These are phyloP conservation scores for Leptocoma aspasia DNA, from an alignment of 2,113 vertebrate species.

Conservation along the genomic window DNA sequence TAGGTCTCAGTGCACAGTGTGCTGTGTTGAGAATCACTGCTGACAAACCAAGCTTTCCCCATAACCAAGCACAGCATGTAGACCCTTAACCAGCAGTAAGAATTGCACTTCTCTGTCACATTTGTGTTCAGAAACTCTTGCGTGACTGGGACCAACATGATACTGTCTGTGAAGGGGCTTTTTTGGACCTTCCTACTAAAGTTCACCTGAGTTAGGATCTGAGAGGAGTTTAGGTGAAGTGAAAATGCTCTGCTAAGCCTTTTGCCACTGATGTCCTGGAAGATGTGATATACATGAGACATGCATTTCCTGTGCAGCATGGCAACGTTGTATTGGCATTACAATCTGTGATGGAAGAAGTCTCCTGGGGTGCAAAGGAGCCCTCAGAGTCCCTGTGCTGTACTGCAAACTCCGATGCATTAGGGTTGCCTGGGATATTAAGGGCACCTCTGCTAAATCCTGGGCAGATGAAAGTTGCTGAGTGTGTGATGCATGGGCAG, in stretches of 20 bases:
- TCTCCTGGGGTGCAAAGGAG: background rate
- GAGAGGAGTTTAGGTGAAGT: background rate
- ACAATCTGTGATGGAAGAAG: background rate
- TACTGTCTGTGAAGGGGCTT: accelerated
- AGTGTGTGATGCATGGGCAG: background rate
- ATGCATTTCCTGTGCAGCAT: background rate
- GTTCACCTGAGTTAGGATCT: background rate
- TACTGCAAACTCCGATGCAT: background rate
- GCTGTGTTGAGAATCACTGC: background rate
- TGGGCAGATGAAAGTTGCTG: background rate
- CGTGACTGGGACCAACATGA: background rate
- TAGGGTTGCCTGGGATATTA: background rate
- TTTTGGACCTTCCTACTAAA: background rate
- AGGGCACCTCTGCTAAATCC: background rate
- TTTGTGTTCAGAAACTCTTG: background rate
- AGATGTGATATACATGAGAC: background rate
- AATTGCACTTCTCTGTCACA: background rate
- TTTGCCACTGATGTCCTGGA: background rate
- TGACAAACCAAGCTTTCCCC: background rate
- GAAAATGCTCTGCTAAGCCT: background rate
- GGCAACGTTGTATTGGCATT: background rate
- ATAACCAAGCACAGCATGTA: accelerated
- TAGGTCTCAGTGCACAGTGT: background rate
- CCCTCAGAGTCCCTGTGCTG: background rate
- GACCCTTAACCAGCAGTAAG: background rate